A percentile compares a stretch with the other conserved stretches of the same genome.
These are phyloP conservation scores for Lochmaea crataegi DNA, from an alignment of 2,888 invertebrate genomes.

Conservation along the genomic window DNA sequence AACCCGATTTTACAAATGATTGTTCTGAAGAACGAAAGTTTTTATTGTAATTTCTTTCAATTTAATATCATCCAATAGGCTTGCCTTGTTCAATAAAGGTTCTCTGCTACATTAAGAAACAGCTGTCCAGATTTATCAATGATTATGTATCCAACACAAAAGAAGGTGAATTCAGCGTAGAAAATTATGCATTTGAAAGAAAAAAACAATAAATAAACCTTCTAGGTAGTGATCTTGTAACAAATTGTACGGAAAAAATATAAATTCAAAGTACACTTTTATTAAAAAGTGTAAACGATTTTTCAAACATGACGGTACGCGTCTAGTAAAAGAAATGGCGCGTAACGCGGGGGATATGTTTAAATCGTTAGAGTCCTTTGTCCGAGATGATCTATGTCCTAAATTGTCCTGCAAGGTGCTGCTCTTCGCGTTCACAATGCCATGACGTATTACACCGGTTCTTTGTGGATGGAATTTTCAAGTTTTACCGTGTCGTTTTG, in stretches of 20 bases:
- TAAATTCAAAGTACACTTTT: background rate
- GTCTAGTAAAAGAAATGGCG: slow-evolving; percentile 42
- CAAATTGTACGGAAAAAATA: background rate
- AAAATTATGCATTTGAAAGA: too few relatives aligned
- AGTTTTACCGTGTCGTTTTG: slow-evolving; percentile 42
- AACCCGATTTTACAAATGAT: too few relatives aligned
- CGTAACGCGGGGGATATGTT: slow-evolving; percentile 64
- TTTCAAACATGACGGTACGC: slow-evolving; percentile 9
- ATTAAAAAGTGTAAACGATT: slow-evolving; percentile 5
- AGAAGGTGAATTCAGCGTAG: too few relatives aligned
- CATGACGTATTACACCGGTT: slow-evolving; percentile 63
- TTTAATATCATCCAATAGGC: too few relatives aligned
- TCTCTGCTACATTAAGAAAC: too few relatives aligned
- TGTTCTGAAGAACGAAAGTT: too few relatives aligned
- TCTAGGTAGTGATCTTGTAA: too few relatives aligned
- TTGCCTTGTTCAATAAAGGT: too few relatives aligned
- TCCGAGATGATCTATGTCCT: slow-evolving; percentile 63
- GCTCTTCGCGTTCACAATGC: slow-evolving; percentile 61
- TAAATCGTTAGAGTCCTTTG: slow-evolving; percentile 65
- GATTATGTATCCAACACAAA: too few relatives aligned
- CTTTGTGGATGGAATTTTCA: slow-evolving; percentile 61
- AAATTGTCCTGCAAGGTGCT: slow-evolving; percentile 64
- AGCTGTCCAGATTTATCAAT: too few relatives aligned
- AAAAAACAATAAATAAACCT: too few relatives aligned
- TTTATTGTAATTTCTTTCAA: too few relatives aligned